Conservation (phyloP, 2,888 invertebrate genomes). For the Hemaris fuciformis region DNA sequence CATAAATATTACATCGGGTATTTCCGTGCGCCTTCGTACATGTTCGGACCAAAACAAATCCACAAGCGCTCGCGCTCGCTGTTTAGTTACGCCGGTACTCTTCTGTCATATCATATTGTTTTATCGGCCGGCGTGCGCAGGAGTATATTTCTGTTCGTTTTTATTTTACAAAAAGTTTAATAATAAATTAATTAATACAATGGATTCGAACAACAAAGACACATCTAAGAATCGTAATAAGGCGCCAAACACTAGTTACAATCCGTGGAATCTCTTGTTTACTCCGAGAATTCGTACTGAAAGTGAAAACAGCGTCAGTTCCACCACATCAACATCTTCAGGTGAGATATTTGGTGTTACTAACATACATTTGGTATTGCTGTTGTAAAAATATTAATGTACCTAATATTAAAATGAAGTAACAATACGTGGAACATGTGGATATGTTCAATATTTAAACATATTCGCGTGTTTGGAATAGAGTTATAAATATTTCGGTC, state of each 20-base stretch:
- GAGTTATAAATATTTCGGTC: slow-evolving; percentile 1
- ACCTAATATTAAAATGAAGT: background rate
- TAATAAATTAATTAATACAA: slow-evolving; percentile 27
- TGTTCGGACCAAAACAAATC: slow-evolving; percentile 69
- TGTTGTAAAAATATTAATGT: background rate
- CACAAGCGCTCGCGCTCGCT: slow-evolving; percentile 30
- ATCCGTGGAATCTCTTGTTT: slow-evolving; percentile 72
- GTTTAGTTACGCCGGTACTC: slow-evolving; percentile 37
- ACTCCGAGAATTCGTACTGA: slow-evolving; percentile 62
- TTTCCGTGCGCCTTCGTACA: slow-evolving; percentile 59
- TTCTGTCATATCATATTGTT: slow-evolving; percentile 58
- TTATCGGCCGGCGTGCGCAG: slow-evolving; percentile 53
- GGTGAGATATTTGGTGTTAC: slow-evolving; percentile 44
- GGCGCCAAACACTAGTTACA: slow-evolving; percentile 49
- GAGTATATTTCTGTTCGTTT: slow-evolving; percentile 28
- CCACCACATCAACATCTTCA: slow-evolving; percentile 54
- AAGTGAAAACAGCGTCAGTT: slow-evolving; percentile 70
- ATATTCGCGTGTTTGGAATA: background rate
- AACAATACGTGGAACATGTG: background rate
- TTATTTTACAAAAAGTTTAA: slow-evolving; percentile 15
- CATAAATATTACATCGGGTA: slow-evolving; percentile 56
- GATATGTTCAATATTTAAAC: background rate
- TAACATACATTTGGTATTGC: background rate
- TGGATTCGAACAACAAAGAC: slow-evolving; percentile 65
- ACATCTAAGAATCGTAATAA: slow-evolving; percentile 47